These are phyloP conservation scores for Rhagoletis zephyria DNA, from an alignment of 1,140 invertebrate species.

Conservation along the genomic window DNA sequence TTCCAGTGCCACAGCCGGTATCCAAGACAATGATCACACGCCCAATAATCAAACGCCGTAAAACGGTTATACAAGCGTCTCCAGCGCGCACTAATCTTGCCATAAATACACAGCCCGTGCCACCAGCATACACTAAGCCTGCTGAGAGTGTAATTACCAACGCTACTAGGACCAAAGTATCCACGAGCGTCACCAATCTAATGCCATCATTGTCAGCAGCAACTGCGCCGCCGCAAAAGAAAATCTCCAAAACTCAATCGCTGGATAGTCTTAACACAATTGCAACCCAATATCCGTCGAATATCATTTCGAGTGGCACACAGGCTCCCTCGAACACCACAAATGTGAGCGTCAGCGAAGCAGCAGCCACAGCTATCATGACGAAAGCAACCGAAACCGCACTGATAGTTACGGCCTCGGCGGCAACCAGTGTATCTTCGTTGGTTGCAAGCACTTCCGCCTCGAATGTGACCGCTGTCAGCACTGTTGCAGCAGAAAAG, in stretches of 20 bases:
- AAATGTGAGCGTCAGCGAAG: background rate
- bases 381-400: background rate
- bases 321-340: slow-evolving; percentile 37
- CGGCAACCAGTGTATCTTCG: slow-evolving; percentile 2
- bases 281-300: slow-evolving; percentile 45
- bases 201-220: background rate
- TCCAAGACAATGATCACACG: slow-evolving; percentile 58
- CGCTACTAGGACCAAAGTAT: background rate
- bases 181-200: background rate
- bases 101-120: background rate
- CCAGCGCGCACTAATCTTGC: slow-evolving; percentile 23
- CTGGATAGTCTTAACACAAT: slow-evolving; percentile 29
- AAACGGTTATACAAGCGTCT: slow-evolving; percentile 59
- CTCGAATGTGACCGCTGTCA: background rate
- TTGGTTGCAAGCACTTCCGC: background rate
- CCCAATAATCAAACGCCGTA: slow-evolving; percentile 66
- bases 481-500: background rate
- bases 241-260: slow-evolving; percentile 11
- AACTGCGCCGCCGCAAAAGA: background rate
- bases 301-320: slow-evolving; percentile 19
- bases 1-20: slow-evolving; percentile 55
- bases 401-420: background rate
- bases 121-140: background rate
- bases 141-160: background rate
- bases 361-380: background rate